These are phyloP conservation scores for Isurus oxyrinchus DNA, from an alignment of 2,113 vertebrate species.

Conservation along the genomic window DNA sequence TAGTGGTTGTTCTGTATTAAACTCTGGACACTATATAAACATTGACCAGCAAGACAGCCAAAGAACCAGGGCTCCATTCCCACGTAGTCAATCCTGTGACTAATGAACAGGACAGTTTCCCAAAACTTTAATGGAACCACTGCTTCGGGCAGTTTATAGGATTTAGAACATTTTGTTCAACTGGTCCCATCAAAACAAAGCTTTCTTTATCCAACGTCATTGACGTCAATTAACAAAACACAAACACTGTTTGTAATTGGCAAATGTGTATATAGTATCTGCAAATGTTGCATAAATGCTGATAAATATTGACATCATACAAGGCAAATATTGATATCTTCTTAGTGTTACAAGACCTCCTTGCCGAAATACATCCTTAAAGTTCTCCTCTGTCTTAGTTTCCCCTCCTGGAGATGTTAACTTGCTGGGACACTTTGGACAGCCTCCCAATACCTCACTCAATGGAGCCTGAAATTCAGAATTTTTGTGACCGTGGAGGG, in stretches of 20 bases:
- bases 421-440: background rate
- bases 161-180: slow-evolving; percentile 20
- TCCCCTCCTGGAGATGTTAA: background rate
- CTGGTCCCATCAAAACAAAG: background rate
- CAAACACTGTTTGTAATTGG: background rate
- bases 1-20: background rate
- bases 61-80: slow-evolving; percentile 13
- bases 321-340: background rate
- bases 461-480: background rate
- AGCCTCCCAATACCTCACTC: background rate
- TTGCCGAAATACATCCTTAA: background rate
- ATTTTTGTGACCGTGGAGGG: background rate
- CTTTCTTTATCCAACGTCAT: background rate
- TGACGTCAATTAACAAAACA: background rate
- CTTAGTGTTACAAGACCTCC: background rate
- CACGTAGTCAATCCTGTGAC: slow-evolving; percentile 14
- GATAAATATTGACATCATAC: background rate
- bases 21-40: slow-evolving; percentile 15
- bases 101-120: slow-evolving; percentile 5
- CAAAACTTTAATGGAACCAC: background rate
- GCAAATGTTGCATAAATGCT: background rate
- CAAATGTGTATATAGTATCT: background rate
- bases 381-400: background rate
- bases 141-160: slow-evolving; percentile 20
- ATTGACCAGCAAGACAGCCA: background rate